These are phyloP conservation scores for Spizella passerina DNA, from an alignment of 2,797 vertebrate species.

Conservation along the genomic window DNA sequence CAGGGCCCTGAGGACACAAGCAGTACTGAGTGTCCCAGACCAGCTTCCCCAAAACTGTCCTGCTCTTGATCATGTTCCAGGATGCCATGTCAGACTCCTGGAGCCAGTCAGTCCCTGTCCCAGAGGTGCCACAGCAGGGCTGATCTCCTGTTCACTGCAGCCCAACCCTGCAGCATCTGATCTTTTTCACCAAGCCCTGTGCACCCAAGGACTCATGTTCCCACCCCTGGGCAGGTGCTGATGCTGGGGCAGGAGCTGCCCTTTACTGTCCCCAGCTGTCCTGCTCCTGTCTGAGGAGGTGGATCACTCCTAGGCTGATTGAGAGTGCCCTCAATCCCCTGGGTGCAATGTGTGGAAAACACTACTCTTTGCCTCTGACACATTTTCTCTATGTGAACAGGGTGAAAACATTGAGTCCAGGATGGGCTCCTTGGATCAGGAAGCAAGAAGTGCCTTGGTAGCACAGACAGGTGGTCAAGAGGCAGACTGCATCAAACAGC, in stretches of 20 bases:
- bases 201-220: background rate
- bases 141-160: background rate
- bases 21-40: background rate
- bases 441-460: background rate
- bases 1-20: rapidly evolving
- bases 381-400: background rate
- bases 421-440: background rate
- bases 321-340: too few relatives aligned
- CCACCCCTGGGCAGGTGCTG: background rate
- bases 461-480: background rate
- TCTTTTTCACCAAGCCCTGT: rapidly evolving
- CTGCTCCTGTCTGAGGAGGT: background rate
- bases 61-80: rapidly evolving
- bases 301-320: background rate
- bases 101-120: too few relatives aligned
- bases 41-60: rapidly evolving
- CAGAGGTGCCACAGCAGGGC: background rate
- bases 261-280: background rate
- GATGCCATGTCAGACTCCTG: background rate
- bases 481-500: background rate
- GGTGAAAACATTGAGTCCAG: background rate
- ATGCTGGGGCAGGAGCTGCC: background rate
- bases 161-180: background rate
- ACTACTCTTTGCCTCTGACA: rapidly evolving
- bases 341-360: background rate